Base-by-base conservation (phyloP, 1,140 invertebrate species). In the Chironomus striatipennis region DNA sequence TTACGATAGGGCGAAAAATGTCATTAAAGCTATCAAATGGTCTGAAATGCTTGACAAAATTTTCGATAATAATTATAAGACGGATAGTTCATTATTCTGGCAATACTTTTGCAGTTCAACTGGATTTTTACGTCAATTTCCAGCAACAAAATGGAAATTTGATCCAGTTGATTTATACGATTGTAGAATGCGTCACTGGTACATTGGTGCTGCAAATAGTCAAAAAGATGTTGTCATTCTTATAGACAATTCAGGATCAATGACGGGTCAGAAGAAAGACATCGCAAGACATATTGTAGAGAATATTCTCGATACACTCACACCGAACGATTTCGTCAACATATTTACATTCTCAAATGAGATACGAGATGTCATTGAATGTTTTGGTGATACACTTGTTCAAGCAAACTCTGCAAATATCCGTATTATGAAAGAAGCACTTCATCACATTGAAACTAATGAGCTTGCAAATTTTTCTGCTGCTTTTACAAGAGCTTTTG, bases 241-340 rank as follows among this genome's bases (percentile, higher is more conserved):
- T 75, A 87, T 99, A 43, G 98, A 99, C 83, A 90, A 88, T 42
- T 94, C 95, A 78, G 98, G 98, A 21, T 99, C 97, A 43, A 99
- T 99, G 96, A 97, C 91, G 57, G 97, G 97, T 7, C 88, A 95
- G 78, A 86, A 95, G 76, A 89, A 92, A 79, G 93, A 95, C 83
- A 98, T 99, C 76, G 96, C 97, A 7, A 91, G 91, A 79, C 95
- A 97, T 79, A 94, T 98, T 17, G 93, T 98, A 57, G 90, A 93
- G 74, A 95, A 95, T 77, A 97, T 99, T 76, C 85, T 99, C 74
- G 96, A 99, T 77, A 99, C 98, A 0, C 88, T 99, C 20, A 96
- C 93, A 75, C 96, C 98, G 82, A 98, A 99, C 84, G 98, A 99
- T 84, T 98, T 95, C 85, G 97, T 99, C 76, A 98, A 98, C 83